Evolutionary conservation across 1,140 invertebrate species (phyloP), one percentile per base, ranked within the genome.

Genomic region (Drosophila seguyi): DNA sequence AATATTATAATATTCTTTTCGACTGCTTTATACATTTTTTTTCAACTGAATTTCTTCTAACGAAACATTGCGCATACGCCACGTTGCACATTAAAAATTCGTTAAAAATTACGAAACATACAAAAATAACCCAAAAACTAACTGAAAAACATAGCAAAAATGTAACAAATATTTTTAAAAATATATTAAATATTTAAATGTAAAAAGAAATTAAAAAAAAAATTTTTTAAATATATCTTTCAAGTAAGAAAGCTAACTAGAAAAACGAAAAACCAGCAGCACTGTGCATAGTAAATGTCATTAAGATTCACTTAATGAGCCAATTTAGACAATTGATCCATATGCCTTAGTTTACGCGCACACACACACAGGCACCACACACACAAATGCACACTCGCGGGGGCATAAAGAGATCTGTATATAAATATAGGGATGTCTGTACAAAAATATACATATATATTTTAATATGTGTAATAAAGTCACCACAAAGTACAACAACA

Each of bases 241-340:
- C 6, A 27, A 31, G 25, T 29, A 68, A 63, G 45, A 47, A 58
- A 59, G 14, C 27, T 55, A 44, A 38, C 45, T 25, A 55, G 20
- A 56, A 73, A 60, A 50, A 58, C 7, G 45, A 61, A 60, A 52
- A 53, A 47, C 16, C 39, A 52, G 53, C 39, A 52, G 38, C 48
- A 57, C 69, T 87, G 72, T 83, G 79, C 80, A 87, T 87, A 87
- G 84, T 88, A 87, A 87, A 87, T 87, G 84, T 87, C 84, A 87
- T 87, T 87, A 87, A 87, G 84, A 84, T 88, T 87, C 84, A 87
- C 84, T 87, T 87, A 87, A 87, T 87, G 84, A 87, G 84, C 80
- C 84, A 87, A 87, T 87, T 87, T 87, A 87, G 84, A 87, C 84
- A 87, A 87, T 87, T 87, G 84, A 88, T 87, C 80, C 84, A 87